Evolutionary conservation across 92 coral and sea anemone genomes (phyloP).

Genomic region (Phenganax subtilis): DNA sequence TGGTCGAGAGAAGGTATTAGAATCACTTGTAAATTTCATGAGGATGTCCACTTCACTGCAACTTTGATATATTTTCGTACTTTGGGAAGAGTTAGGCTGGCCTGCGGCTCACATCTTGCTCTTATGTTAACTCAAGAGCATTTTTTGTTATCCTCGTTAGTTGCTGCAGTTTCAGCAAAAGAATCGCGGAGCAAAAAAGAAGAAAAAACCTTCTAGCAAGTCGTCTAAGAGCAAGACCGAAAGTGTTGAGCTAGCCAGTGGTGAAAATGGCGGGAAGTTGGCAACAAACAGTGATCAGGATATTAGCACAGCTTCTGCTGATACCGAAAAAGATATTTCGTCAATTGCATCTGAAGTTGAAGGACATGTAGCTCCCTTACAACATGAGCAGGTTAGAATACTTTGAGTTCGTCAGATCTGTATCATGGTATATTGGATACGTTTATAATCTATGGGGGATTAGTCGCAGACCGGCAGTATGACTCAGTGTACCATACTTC

Average conservation of each 20-base stretch:
- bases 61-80: too few relatives aligned
- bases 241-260: conserved; percentile 49
- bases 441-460: neutral
- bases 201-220: conserved; percentile 60
- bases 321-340: conserved; percentile 87
- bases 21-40: neutral
- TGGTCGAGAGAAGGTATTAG: conserved; percentile 82
- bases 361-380: conserved; percentile 55
- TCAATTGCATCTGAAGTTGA: conserved; percentile 86
- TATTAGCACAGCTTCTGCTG: conserved; percentile 51
- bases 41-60: too few relatives aligned
- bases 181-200: conserved; percentile 63
- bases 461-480: too few relatives aligned
- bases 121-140: neutral
- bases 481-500: too few relatives aligned
- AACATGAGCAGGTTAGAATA: conserved; percentile 58
- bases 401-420: neutral
- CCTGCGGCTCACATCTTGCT: too few relatives aligned
- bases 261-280: conserved; percentile 42
- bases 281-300: conserved; percentile 26
- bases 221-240: conserved; percentile 45
- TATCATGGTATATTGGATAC: neutral
- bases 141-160: conserved; percentile 34
- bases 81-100: too few relatives aligned
- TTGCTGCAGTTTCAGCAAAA: conserved; percentile 75